Evolutionary conservation across 2,113 vertebrate species (phyloP), one percentile per base, ranked within the genome.

Genomic region (Cromileptes altivelis): DNA sequence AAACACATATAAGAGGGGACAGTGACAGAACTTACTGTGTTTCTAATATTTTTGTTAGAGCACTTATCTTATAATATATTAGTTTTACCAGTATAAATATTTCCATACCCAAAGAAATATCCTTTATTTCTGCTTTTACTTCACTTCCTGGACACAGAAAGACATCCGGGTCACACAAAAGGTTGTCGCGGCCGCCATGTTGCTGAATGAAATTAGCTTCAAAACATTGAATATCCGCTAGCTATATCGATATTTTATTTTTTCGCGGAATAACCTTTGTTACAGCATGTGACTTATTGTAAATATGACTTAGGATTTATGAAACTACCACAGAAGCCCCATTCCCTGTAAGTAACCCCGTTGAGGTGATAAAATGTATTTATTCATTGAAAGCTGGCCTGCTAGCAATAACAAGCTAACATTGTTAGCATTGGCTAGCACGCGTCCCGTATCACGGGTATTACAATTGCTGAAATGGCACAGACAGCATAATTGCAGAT

Each of bases 171-270:
- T 93, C 12, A 84, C 53, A 5, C 12, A 8, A 84, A 75, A 88
- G 92, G 93, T 92, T 84, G 77, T 75, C 14, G 74, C 78, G 82
- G 93, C 83, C 93, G 94, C 94, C 94, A 95, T 96, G 94, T 95
- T 96, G 93, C 87, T 87, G 88, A 94, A 93, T 94, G 91, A 92
- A 92, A 85, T 90, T 91, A 92, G 89, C 94, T 93, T 75, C 83
- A 85, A 92, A 93, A 89, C 90, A 93, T 91, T 90, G 82, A 90
- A 70, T 78, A 90, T 72, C 80, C 74, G 80, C 62, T 93, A 88
- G 78, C 89, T 88, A 90, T 86, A 92, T 80, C 80, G 73, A 71
- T 80, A 88, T 90, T 85, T 86, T 80, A 84, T 85, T 93, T 80
- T 62, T 68, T 63, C 45, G 55, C 12, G 9, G 7, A 81, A 55